Conservation (phyloP, 2,888 invertebrate species). For the Eupithecia centaureata region DNA sequence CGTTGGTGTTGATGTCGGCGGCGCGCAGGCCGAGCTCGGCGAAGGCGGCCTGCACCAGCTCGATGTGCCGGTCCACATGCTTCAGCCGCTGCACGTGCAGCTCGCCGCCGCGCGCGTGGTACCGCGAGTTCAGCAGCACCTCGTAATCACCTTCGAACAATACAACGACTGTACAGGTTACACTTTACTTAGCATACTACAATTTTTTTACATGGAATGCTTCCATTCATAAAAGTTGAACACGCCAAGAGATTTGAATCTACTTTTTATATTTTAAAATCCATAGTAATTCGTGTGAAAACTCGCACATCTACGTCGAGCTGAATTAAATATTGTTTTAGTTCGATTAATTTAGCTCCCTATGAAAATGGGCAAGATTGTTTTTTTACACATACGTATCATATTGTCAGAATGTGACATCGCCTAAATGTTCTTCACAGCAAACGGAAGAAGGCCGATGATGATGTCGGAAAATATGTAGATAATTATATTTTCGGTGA, state of each 20-base stretch:
- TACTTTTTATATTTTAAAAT: conserved; percentile 1
- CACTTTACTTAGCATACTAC: background rate
- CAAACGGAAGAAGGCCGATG: too few relatives aligned
- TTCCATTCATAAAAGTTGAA: background rate
- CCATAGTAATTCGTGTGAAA: background rate
- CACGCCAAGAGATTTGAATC: background rate
- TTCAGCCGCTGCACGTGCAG: conserved; percentile 77
- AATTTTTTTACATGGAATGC: background rate
- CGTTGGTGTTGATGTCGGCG: conserved; percentile 73
- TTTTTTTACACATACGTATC: too few relatives aligned
- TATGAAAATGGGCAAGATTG: too few relatives aligned
- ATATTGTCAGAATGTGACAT: too few relatives aligned
- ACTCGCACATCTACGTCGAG: background rate
- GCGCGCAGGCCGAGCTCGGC: conserved; percentile 74
- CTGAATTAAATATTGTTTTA: too few relatives aligned
- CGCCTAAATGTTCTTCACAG: too few relatives aligned
- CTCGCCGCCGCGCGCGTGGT: conserved; percentile 77
- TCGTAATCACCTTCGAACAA: conserved; percentile 75
- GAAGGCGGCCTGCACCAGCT: conserved; percentile 71
- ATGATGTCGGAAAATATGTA: too few relatives aligned
- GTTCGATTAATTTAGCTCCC: too few relatives aligned
- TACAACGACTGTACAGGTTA: background rate
- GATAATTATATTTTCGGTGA: background rate
- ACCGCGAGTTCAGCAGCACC: conserved; percentile 72
- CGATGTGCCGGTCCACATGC: conserved; percentile 70